Evolutionary conservation across 2,113 vertebrate genomes (phyloP), one percentile per base, ranked within the genome.

Genomic region (Malaclemys terrapin): DNA sequence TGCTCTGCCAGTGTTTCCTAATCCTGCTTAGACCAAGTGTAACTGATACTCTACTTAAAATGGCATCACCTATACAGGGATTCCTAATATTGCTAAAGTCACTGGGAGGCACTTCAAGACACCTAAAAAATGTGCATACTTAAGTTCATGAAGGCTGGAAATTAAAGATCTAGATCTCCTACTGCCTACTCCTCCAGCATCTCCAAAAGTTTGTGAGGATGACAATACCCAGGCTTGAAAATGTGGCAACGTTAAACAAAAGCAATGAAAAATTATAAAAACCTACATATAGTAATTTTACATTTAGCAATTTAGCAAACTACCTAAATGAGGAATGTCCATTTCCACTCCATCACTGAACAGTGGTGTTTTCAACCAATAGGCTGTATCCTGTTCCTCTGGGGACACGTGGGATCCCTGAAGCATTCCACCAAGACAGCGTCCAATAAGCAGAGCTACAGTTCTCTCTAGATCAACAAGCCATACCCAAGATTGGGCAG

Each of bases 391-490:
- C 89, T 99, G 99, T 19, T 99, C 99, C 96, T 99, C 99, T 0
- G 98, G 97, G 10, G 99, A 99, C 91, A 99, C 98, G 0, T 99
- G 96, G 0, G 99, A 98, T 38, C 99, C 99, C 96, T 99, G 99
- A 86, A 99, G 98, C 99, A 99, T 99, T 84, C 99, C 99, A 2
- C 99, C 99, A 3, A 99, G 99, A 89, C 99, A 99, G 4, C 99
- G 98, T 2, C 99, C 99, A 5, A 99, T 99, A 78, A 99, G 98
- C 87, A 99, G 97, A 56, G 99, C 99, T 3, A 99, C 98, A 0
- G 99, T 99, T 97, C 99, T 98, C 98, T 99, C 99, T 76, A 99
- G 98, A 96, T 99, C 99, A 86, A 99, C 99, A 4, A 99, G 98
- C 99, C 99, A 99, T 72, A 99, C 99, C 99, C 99, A 99, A 3